Evolutionary conservation across 35 echinoderm and acorn worm species (phyloP), one percentile per base, ranked within the genome.

Genomic region (Ophiothrix spiculata): DNA sequence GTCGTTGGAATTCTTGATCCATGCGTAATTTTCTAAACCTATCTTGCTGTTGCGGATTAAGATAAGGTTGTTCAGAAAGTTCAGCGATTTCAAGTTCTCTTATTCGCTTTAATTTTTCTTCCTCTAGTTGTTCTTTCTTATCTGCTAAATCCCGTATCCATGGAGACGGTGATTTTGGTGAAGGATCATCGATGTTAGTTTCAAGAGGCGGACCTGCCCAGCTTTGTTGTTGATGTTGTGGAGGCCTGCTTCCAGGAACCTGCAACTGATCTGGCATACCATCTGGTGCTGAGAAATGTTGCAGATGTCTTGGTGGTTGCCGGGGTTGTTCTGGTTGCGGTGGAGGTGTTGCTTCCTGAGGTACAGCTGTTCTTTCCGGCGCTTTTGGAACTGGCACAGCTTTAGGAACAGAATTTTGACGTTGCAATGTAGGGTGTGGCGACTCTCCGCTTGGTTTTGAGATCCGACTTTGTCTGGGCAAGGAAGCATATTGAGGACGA

Each of bases 41-140:
- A 17, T 98, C 95, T 40, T 98, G 85, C 84, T 98, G 91, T n/a
- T 90, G 83, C 40, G 86, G 88, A 84, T 81, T 86, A n/a, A 90
- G 81, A 38, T 80, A 81, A 1, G 85, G 77, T 0, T 85, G 78
- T 41, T 81, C 39, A 38, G 81, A 77, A 31, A 98, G 78, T 39
- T 94, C 86, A 0, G 91, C 89, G 73, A 98, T 91, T 40, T 93
- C 91, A 35, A 84, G 79, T 33, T 84, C 78, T 54, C 88, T 69
- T 77, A 86, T 82, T 32, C 75, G 83, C 39, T 91, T 82, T 34
- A 94, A 37, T 46, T 87, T 84, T 32, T 88, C 78, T 42, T 98
- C 95, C 17, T 91, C 56, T 45, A 77, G 56, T 37, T 91, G 77
- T 36, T 91, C 89, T 76, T 91, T 63, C 73, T 87, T 88, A 73